Conservation (phyloP, 1,140 invertebrate species). For the Lethocerus indicus region DNA sequence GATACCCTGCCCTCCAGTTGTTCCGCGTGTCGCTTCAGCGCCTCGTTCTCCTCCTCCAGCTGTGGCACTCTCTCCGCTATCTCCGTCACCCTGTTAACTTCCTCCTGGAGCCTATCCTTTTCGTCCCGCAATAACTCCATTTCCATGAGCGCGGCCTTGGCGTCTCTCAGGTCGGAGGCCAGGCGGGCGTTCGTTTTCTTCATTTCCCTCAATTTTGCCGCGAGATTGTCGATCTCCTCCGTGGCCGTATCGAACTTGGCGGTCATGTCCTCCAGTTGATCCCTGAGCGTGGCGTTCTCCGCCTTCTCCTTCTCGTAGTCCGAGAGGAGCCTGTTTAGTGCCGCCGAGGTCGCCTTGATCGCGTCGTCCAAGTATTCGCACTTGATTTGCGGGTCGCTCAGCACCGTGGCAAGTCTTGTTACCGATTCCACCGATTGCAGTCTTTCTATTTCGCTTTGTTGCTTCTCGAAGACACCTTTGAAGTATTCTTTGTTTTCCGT, state of each 20-base stretch:
- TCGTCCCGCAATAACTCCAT: too few relatives aligned
- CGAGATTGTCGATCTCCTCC: not conserved
- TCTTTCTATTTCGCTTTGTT: not conserved
- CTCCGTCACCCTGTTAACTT: too few relatives aligned
- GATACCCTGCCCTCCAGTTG: too few relatives aligned
- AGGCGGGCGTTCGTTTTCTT: not conserved
- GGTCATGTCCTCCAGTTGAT: not conserved
- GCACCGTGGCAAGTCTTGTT: too few relatives aligned
- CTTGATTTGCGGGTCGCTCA: not conserved
- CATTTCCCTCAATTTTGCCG: not conserved
- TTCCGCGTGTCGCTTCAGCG: too few relatives aligned
- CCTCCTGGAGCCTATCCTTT: too few relatives aligned
- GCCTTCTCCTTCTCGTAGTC: not conserved
- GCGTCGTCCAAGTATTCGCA: conserved; percentile 1
- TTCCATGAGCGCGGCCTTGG: not conserved
- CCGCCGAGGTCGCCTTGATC: not conserved
- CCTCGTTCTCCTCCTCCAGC: too few relatives aligned
- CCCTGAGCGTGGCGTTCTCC: not conserved
- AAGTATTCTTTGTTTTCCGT: conserved; percentile 16
- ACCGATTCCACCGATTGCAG: not conserved
- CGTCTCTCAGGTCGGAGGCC: not conserved
- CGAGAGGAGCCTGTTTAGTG: not conserved
- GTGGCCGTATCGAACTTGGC: not conserved
- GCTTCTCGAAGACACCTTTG: conserved; percentile 5
- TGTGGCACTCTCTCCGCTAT: too few relatives aligned